Evolutionary conservation across 2,888 invertebrate genomes (phyloP).

Genomic region (Cyrtodaria siliqua): DNA sequence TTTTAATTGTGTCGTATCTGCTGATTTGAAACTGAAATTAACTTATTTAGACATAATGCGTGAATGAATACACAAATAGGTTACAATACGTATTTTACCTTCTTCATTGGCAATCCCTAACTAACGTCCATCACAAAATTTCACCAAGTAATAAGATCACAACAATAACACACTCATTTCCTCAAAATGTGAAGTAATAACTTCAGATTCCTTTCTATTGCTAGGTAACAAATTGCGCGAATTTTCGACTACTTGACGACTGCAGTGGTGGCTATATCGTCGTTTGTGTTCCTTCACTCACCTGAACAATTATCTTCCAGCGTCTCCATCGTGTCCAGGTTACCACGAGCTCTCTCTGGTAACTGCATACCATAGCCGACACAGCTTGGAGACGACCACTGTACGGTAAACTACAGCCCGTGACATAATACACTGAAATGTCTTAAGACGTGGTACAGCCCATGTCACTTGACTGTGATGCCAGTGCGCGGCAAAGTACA

Average conservation of each 20-base stretch:
- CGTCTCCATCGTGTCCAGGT: slow-evolving; percentile 56
- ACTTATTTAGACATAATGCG: too few relatives aligned
- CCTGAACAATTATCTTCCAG: slow-evolving; percentile 52
- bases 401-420: slow-evolving; percentile 25
- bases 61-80: too few relatives aligned
- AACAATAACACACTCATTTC: too few relatives aligned
- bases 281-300: slow-evolving; percentile 27
- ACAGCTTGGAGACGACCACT: slow-evolving; percentile 52
- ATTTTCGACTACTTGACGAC: neutral
- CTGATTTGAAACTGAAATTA: too few relatives aligned
- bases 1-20: too few relatives aligned
- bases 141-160: too few relatives aligned
- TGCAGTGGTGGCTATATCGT: neutral
- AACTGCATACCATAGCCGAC: slow-evolving; percentile 57
- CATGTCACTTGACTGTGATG: too few relatives aligned
- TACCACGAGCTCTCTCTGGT: slow-evolving; percentile 35
- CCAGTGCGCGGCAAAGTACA: too few relatives aligned
- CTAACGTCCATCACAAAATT: too few relatives aligned
- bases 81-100: too few relatives aligned
- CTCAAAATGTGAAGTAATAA: neutral
- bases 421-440: slow-evolving; percentile 11
- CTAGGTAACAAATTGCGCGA: slow-evolving; percentile 43
- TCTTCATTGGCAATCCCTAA: too few relatives aligned
- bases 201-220: slow-evolving; percentile 31
- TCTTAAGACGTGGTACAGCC: too few relatives aligned